Conservation (phyloP, 2,888 invertebrate genomes). For the Cephonodes hylas region DNA sequence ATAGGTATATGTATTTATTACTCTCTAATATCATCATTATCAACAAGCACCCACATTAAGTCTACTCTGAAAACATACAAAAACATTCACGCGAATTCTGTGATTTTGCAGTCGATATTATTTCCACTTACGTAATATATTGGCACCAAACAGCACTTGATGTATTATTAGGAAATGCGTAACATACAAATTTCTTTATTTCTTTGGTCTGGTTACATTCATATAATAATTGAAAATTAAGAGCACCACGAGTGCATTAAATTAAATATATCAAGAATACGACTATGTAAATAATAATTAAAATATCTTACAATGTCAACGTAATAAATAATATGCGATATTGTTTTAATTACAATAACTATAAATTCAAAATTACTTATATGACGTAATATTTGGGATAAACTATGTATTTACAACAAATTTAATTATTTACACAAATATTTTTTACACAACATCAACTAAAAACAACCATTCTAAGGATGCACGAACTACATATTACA, state of each 20-base stretch:
- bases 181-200: conserved; percentile 48
- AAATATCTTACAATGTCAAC: conserved; percentile 32
- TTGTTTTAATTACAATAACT: conserved; percentile 28
- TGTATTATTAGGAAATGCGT: conserved; percentile 44
- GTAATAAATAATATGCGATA: conserved; percentile 35
- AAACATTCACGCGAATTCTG: conserved; percentile 5
- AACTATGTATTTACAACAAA: conserved; percentile 78
- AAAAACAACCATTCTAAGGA: conserved; percentile 34
- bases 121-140: conserved; percentile 29
- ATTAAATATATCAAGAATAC: conserved; percentile 24
- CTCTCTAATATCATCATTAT: background rate
- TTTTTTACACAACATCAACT: conserved; percentile 63
- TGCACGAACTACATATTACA: conserved; percentile 33
- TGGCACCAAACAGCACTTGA: conserved; percentile 62
- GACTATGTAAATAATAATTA: conserved; percentile 26
- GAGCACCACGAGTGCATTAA: conserved; percentile 34
- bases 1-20: background rate
- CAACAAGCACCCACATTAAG: conserved; percentile 8
- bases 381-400: conserved; percentile 53
- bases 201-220: conserved; percentile 66
- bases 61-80: conserved; percentile 9
- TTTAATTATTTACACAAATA: conserved; percentile 68
- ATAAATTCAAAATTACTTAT: conserved; percentile 28
- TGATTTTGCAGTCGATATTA: conserved; percentile 4
- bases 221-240: conserved; percentile 54